Base-by-base conservation (phyloP, 2,888 invertebrate species). In the Dendrolimus houi region DNA sequence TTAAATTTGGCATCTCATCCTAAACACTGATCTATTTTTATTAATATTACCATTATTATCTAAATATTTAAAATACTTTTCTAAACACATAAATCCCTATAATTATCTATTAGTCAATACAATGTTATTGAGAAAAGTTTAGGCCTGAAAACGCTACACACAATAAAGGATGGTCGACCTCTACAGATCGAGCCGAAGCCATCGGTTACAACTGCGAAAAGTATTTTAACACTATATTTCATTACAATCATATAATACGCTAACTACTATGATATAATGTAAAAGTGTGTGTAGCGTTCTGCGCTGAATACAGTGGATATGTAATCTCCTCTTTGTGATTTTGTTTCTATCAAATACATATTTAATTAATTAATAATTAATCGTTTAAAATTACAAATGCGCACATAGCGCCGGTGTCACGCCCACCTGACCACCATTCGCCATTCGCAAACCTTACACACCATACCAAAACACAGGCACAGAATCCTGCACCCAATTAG, bases 1-100 rank as follows among this genome's bases (percentile, higher is more conserved):
- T 92, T 91, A 87, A 88, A 92, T 93, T 93, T 93, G 93, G 93
- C 93, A 93, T 87, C 89, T 90, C 87, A 81, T 86, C 81, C 89
- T 90, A 90, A 87, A 90, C 89, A 89, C 87, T 84, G 88, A 89
- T 85, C 87, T 87, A 87, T 82, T 83, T 77, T 76, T 79, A 64
- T 68, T 65, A 83, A 83, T 80, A 83, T 80, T 85, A 85, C 74
- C 79, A 77, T 79, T 82, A 88, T 83, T 83, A 87, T 81, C 88
- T 88, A 89, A 83, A 88, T 88, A 87, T 89, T 90, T 89, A 88
- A 89, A 90, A 90, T 90, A 90, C 90, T 88, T 87, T 72, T 88
- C 89, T 90, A 90, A 90, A 90, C 90, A 89, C 88, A 87, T 89
- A 89, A 85, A 84, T 88, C 74, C 86, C 85, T 89, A 88, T 84